Percentiles rank a stretch among this genome's conserved stretches.
phyloP scores from a whole-genome alignment of 2,888 invertebrate genomes.

The Leucania comma region DNA sequence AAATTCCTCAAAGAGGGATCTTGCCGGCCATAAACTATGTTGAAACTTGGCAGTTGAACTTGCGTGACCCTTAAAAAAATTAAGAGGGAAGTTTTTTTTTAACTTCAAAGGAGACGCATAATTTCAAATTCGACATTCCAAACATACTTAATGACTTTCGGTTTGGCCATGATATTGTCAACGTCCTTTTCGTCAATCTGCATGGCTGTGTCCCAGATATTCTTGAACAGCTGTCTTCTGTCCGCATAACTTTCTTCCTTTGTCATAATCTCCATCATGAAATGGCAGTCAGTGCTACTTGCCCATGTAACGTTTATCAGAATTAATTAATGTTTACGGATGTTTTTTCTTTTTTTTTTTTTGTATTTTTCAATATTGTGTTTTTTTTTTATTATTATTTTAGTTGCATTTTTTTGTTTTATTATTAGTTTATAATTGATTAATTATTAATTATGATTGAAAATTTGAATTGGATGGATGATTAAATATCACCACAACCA shows the following conservation, averaged over 20 bases:
- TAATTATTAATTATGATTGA: background rate
- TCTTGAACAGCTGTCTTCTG: slow-evolving; percentile 81
- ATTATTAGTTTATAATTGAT: background rate
- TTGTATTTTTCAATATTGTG: background rate
- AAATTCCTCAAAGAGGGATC: too few species aligned
- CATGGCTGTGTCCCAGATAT: slow-evolving; percentile 83
- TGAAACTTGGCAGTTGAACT: background rate
- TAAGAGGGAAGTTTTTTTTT: background rate
- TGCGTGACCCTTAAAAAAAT: background rate
- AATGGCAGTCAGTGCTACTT: background rate
- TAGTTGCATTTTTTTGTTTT: slow-evolving; percentile 33
- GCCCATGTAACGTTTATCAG: background rate
- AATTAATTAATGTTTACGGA: background rate
- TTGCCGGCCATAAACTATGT: background rate
- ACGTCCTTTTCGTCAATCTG: slow-evolving; percentile 74
- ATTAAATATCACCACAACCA: slow-evolving; percentile 2
- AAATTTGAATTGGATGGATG: background rate
- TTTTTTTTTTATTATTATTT: slow-evolving; percentile 20
- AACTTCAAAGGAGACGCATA: background rate
- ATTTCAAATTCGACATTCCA: background rate
- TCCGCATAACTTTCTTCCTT: slow-evolving; percentile 81
- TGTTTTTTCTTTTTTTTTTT: background rate
- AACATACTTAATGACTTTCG: slow-evolving; percentile 84
- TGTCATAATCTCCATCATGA: slow-evolving; percentile 69
- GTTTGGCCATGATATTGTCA: slow-evolving; percentile 73